Percentiles rank a stretch among this genome's conserved stretches.
Evolutionary conservation across 2,113 vertebrate genomes (phyloP).

Genomic region (Canis aureus): DNA sequence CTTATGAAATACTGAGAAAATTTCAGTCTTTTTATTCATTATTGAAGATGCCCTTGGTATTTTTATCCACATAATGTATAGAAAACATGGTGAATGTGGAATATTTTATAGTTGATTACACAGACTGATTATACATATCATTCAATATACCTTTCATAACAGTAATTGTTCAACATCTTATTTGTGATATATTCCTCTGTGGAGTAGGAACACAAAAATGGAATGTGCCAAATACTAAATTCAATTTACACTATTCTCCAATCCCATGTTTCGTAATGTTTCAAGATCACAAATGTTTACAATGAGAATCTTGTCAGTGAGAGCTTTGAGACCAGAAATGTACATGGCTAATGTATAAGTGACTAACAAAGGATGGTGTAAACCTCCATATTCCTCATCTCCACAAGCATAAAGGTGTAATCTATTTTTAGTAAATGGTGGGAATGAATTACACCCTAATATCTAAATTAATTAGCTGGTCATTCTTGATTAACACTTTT

Average conservation of each 20-base stretch:
- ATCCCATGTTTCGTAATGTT: neutral
- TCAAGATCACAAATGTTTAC: slow-evolving; percentile 63
- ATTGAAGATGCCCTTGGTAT: neutral
- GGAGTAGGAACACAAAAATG: neutral
- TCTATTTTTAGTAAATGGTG: slow-evolving; percentile 77
- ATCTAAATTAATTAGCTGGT: slow-evolving; percentile 56
- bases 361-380: slow-evolving; percentile 64
- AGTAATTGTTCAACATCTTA: neutral
- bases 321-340: slow-evolving; percentile 57
- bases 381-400: slow-evolving; percentile 23
- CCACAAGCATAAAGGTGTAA: neutral
- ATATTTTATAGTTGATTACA: slow-evolving; percentile 50
- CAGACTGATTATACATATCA: neutral
- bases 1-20: slow-evolving; percentile 50
- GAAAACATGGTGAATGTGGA: neutral
- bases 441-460: slow-evolving; percentile 58
- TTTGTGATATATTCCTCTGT: slow-evolving; percentile 45
- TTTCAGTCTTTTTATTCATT: slow-evolving; percentile 32
- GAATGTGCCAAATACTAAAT: neutral
- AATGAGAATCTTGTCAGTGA: neutral
- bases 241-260: neutral
- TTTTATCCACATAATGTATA: neutral
- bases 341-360: slow-evolving; percentile 62
- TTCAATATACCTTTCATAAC: slow-evolving; percentile 8
- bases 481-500: slow-evolving; percentile 79